phyloP scores from a whole-genome alignment of 2,888 invertebrate species.

The Subacronicta megacephala region DNA sequence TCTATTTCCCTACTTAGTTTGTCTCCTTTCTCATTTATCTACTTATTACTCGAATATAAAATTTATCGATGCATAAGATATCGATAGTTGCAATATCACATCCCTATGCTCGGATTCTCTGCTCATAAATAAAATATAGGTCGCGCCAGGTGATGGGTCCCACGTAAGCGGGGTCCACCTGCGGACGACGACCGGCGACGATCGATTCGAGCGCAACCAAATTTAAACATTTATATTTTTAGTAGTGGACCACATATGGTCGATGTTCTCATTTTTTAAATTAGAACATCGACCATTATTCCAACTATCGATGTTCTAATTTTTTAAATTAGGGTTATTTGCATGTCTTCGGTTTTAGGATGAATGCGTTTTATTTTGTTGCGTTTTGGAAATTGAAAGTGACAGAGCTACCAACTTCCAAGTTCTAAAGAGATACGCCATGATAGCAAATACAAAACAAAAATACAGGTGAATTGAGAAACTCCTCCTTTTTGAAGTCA shows the following conservation, averaged over 20 bases:
- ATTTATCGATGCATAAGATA: slow-evolving; percentile 11
- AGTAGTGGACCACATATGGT: slow-evolving; percentile 32
- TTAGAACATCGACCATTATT: too few relatives aligned
- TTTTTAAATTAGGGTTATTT: slow-evolving; percentile 17
- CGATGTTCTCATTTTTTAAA: slow-evolving; percentile 23
- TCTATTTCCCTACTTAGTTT: too few relatives aligned
- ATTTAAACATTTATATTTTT: slow-evolving; percentile 56
- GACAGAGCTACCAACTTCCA: too few relatives aligned
- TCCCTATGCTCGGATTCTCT: slow-evolving; percentile 51
- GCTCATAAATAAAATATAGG: slow-evolving; percentile 79
- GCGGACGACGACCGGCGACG: slow-evolving; percentile 36
- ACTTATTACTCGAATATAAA: neutral
- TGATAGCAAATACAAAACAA: too few relatives aligned
- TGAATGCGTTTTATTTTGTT: too few relatives aligned
- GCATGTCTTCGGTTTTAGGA: neutral
- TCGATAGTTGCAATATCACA: slow-evolving; percentile 39
- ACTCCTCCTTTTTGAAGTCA: slow-evolving; percentile 1
- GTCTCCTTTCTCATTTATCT: too few relatives aligned
- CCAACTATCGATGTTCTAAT: slow-evolving; percentile 23
- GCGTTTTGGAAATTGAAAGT: too few relatives aligned
- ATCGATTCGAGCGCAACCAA: slow-evolving; percentile 55
- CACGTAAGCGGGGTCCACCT: slow-evolving; percentile 59
- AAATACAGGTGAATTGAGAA: too few relatives aligned
- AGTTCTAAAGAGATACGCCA: too few relatives aligned
- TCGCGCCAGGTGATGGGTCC: slow-evolving; percentile 70